Evolutionary conservation across 2,113 vertebrate species (phyloP).

Genomic region (Neomonachus schauinslandi): DNA sequence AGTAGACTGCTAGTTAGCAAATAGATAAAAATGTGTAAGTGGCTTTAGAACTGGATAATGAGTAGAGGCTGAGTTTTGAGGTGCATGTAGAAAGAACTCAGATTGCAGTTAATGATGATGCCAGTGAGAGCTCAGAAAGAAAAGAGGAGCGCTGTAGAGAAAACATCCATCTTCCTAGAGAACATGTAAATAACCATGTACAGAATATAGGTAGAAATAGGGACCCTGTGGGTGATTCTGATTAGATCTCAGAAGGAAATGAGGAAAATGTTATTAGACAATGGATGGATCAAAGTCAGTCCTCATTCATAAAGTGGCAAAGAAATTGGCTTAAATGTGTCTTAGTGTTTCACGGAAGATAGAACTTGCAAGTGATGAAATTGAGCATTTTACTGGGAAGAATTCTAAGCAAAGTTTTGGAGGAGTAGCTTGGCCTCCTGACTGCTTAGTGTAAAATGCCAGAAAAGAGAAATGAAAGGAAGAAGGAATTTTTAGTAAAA

Average conservation of each 20-base stretch:
- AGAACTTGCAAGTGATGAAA: not conserved
- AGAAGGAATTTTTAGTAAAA: not conserved
- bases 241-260: not conserved
- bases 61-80: not conserved
- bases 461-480: not conserved
- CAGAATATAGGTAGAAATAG: not conserved
- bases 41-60: not conserved
- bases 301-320: not conserved
- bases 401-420: not conserved
- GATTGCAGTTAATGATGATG: not conserved
- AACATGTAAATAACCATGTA: not conserved
- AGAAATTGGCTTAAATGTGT: not conserved
- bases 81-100: not conserved
- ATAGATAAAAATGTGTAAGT: not conserved
- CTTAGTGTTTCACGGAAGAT: not conserved
- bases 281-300: not conserved
- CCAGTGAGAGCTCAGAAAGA: not conserved
- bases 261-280: not conserved
- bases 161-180: not conserved
- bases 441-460: not conserved
- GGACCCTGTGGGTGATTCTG: not conserved
- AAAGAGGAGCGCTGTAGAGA: not conserved
- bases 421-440: not conserved
- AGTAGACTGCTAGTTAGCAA: not conserved
- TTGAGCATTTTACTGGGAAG: not conserved